Percentiles rank a stretch among this genome's conserved stretches.
Conservation (phyloP, 2,888 invertebrate genomes). For the Marronus borbonicus region DNA sequence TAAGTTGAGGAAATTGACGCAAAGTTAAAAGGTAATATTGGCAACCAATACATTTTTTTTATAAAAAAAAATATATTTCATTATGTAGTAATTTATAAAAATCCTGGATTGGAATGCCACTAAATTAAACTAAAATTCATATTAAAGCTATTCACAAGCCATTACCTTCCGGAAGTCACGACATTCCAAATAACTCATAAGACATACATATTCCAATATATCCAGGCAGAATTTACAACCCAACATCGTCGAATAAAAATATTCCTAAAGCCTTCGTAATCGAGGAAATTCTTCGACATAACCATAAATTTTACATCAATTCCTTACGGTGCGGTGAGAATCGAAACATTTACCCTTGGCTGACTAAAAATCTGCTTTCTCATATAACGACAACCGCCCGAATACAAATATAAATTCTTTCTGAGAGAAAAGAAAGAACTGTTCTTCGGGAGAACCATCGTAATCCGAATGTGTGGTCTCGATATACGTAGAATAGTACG, state of each 20-base stretch:
- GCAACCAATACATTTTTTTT: too few species aligned
- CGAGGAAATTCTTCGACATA: conserved; percentile 10
- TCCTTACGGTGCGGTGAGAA: not conserved
- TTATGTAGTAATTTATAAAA: not conserved
- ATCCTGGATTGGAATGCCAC: not conserved
- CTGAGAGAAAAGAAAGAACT: too few species aligned
- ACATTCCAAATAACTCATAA: not conserved
- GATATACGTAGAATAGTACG: conserved; percentile 50
- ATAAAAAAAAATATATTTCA: too few species aligned
- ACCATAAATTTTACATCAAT: not conserved
- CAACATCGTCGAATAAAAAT: not conserved
- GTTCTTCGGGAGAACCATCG: conserved; percentile 21
- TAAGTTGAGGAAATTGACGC: too few species aligned
- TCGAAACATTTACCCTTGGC: not conserved
- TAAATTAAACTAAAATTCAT: not conserved
- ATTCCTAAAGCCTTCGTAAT: conserved; percentile 1
- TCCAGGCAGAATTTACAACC: not conserved
- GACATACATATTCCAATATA: not conserved
- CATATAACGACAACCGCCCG: not conserved
- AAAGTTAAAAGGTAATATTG: too few species aligned
- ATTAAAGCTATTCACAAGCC: not conserved
- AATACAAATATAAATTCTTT: conserved; percentile 3
- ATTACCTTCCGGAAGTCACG: not conserved
- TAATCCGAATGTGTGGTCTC: conserved; percentile 66
- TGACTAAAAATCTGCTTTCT: conserved; percentile 14